phyloP scores from a whole-genome alignment of 2,888 invertebrate species.

The Melinaea marsaeus region DNA sequence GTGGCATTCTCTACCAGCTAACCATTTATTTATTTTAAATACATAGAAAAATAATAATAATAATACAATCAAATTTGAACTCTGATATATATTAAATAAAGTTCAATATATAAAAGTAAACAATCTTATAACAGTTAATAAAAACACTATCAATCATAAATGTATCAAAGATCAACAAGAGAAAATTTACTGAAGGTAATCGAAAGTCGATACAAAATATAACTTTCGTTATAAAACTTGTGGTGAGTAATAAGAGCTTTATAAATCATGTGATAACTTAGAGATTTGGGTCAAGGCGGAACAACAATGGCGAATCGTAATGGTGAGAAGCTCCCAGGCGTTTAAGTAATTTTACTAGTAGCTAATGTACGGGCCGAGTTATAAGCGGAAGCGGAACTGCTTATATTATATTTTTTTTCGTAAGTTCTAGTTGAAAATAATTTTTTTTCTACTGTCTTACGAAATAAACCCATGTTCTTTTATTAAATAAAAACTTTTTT shows the following conservation, averaged over 20 bases:
- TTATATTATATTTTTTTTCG: background rate
- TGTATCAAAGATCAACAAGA: background rate
- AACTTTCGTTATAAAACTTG: slow-evolving; percentile 11
- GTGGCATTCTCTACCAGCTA: too few species aligned
- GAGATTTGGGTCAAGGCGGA: slow-evolving; percentile 57
- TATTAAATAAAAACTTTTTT: too few species aligned
- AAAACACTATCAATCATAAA: background rate
- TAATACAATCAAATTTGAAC: too few species aligned
- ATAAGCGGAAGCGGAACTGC: slow-evolving; percentile 19
- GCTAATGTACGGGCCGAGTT: slow-evolving; percentile 26
- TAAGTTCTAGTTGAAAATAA: too few species aligned
- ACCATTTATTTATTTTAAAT: too few species aligned
- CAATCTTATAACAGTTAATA: background rate
- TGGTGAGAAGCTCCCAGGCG: slow-evolving; percentile 64
- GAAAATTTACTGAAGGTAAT: background rate
- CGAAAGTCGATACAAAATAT: background rate
- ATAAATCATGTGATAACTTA: slow-evolving; percentile 25
- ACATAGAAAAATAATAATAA: too few species aligned
- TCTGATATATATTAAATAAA: background rate
- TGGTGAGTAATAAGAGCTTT: slow-evolving; percentile 19
- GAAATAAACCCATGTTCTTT: too few species aligned
- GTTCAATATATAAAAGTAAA: background rate
- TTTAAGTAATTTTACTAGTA: slow-evolving; percentile 47
- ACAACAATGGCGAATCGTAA: slow-evolving; percentile 49
- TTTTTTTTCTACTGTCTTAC: too few species aligned